Conservation (phyloP, 2,797 vertebrate species). For the Muscicapa striata region DNA sequence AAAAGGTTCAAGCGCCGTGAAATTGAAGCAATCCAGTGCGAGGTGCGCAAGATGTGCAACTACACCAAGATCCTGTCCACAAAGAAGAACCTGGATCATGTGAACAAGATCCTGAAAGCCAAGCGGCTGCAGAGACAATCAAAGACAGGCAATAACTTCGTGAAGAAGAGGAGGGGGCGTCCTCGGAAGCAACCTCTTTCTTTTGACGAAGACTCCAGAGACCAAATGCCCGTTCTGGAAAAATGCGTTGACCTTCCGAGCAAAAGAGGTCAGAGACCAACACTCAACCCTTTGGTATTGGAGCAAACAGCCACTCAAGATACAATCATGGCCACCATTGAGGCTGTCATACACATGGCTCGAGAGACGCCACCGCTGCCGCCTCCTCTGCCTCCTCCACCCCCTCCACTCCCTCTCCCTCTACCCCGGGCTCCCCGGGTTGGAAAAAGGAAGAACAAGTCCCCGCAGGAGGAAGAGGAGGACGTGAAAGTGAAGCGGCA, state of each 20-base stretch:
- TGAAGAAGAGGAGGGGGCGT: slow-evolving; percentile 92
- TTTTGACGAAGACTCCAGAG: slow-evolving; percentile 85
- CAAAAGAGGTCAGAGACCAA: slow-evolving; percentile 84
- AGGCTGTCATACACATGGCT: slow-evolving; percentile 94
- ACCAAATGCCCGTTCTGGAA: slow-evolving; percentile 95
- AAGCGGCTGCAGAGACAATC: slow-evolving; percentile 98
- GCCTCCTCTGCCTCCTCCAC: slow-evolving; percentile 49
- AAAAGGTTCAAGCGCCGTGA: slow-evolving; percentile 91
- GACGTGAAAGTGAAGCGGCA: slow-evolving; percentile 82
- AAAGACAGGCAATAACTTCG: slow-evolving; percentile 98
- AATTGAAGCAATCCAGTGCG: slow-evolving; percentile 94
- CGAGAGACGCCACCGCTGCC: slow-evolving; percentile 74
- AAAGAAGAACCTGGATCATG: slow-evolving; percentile 95
- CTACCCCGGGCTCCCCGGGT: slow-evolving; percentile 43
- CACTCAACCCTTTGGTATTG: slow-evolving; percentile 82
- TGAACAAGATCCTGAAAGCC: slow-evolving; percentile 98
- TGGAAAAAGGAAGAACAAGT: slow-evolving; percentile 78
- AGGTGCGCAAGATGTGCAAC: slow-evolving; percentile 93
- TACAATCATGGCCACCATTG: slow-evolving; percentile 92
- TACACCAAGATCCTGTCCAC: slow-evolving; percentile 90
- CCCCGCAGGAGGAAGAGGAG: slow-evolving; percentile 72
- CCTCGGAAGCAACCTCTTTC: slow-evolving; percentile 88
- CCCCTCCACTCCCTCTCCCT: slow-evolving; percentile 30
- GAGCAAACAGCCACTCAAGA: slow-evolving; percentile 88
- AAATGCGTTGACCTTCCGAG: slow-evolving; percentile 92